Base-by-base conservation (phyloP, 2,113 vertebrate genomes). In the Forbesichthys papilliferus region DNA sequence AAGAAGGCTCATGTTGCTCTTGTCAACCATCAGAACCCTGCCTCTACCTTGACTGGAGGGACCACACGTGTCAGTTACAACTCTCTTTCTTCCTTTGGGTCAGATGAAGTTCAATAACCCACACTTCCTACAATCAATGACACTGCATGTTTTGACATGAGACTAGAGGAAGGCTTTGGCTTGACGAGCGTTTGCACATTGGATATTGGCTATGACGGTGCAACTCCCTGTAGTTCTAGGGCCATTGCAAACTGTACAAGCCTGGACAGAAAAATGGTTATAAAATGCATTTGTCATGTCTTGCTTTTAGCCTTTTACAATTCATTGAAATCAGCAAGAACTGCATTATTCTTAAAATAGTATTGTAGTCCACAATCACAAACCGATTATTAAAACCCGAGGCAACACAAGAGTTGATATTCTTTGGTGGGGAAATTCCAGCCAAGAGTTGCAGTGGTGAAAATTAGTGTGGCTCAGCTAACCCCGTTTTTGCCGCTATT, bases 91-190 rank as follows among this genome's bases (percentile, higher is more conserved):
- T 80, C 82, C 77, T 78, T 53, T 84, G 74, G 88, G 87, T 91
- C 81, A 84, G 85, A 85, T 79, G 77, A 80, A 91, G 88, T 90
- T 91, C 89, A 91, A 75, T 74, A 87, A 84, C 83, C 88, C 83
- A 86, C 36, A 71, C 75, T 75, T 83, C 68, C 74, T 68, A 82
- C 80, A 76, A 70, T 71, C 77, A 54, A 16, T 68, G 64, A 81
- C 70, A 62, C 61, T 27, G 74, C 78, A 20, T 85, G 87, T 85
- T 85, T 79, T 83, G 80, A 87, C 84, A 88, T 36, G 84, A 82
- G 73, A 34, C 73, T 58, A 57, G 79, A 70, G 80, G 80, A 77
- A 61, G 47, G 58, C 53, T 75, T 71, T 73, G 75, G 81, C 78
- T 77, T 75, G 49, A 42, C 7, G 36, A 82, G 76, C 67, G 83